Base-by-base conservation (phyloP, 2,113 vertebrate genomes). In the human region DNA sequence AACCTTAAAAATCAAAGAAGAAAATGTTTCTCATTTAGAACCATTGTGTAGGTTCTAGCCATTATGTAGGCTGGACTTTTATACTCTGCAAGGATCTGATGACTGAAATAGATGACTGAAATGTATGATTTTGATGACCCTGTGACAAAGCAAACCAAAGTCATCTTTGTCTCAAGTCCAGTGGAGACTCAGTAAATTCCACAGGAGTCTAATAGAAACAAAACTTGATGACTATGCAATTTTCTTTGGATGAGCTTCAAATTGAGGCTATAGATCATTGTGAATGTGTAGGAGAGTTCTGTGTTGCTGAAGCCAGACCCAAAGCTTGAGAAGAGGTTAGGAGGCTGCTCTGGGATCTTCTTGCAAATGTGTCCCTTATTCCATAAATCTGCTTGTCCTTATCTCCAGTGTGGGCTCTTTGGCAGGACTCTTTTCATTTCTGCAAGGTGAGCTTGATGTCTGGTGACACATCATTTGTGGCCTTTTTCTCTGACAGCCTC, bases 191-290 rank as follows among this genome's bases (percentile, higher is more conserved):
- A 66, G 92, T 91, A 83, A 96, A 90, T 97, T 97, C 96, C 89
- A 96, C 87, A 92, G 73, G 38, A 96, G 32, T 87, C 82, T 91
- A 96, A 95, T 92, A 93, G 92, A 96, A 97, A 96, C 97, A 96
- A 97, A 97, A 97, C 84, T 94, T 79, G 94, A 91, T 97, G 93
- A 90, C 50, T 96, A 72, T 93, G 83, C 80, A 91, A 90, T 98
- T 98, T 93, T 96, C 93, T 97, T 97, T 98, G 98, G 98, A 97
- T 84, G 40, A 48, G 40, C 75, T 97, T 98, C 97, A 98, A 83
- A 96, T 84, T 85, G 85, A 95, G 87, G 91, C 96, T 90, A 66
- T 97, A 96, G 96, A 98, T 98, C 97, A 97, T 20, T 94, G 48
- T 90, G 93, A 97, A 96, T 13, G 90, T 96, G 92, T 90, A 95